Base-by-base conservation (phyloP, 1,140 invertebrate species). In the Zaprionus vittiger region DNA sequence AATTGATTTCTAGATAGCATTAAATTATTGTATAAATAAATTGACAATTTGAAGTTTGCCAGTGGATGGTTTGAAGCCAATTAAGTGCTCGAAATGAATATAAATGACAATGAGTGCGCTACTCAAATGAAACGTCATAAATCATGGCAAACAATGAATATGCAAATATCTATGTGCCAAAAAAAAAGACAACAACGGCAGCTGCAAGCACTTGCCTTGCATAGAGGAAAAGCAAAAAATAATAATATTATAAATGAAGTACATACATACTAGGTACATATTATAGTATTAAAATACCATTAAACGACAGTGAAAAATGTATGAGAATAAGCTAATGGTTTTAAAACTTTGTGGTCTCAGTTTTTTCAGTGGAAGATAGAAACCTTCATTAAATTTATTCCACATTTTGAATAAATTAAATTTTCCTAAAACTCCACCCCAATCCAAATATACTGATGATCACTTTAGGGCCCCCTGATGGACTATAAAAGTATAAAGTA, bases 81-180 rank as follows among this genome's bases (percentile, higher is more conserved):
- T 73, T 75, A 61, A 86, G 64, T 38, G 67, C 63, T 38, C 28
- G 72, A 47, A 70, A 72, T 70, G 77, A 64, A 80, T 73, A 81
- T 68, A 72, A 64, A 77, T 81, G 38, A 62, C 28, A 47, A 57
- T 34, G 54, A 71, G 26, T 64, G 54, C 41, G 12, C 34, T 54
- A 37, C 54, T 60, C 60, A 65, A 49, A 65, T 66, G 26, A 28
- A 54, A 54, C 55, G 56, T 24, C 66, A 80, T 77, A 80, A 80
- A 83, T 87, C 80, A 83, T 52, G 59, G 54, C 22, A 49, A 66
- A 60, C 68, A 67, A 72, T 73, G 57, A 83, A 80, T 75, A 89
- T 89, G 77, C 56, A 79, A 75, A 89, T 86, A 89, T 86, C 20
- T 17, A 5, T n/a, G 37, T 6, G 20, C 22, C 47, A 52, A 52